Base-by-base conservation (phyloP, 2,113 vertebrate genomes). In the Leptocoma aspasia region DNA sequence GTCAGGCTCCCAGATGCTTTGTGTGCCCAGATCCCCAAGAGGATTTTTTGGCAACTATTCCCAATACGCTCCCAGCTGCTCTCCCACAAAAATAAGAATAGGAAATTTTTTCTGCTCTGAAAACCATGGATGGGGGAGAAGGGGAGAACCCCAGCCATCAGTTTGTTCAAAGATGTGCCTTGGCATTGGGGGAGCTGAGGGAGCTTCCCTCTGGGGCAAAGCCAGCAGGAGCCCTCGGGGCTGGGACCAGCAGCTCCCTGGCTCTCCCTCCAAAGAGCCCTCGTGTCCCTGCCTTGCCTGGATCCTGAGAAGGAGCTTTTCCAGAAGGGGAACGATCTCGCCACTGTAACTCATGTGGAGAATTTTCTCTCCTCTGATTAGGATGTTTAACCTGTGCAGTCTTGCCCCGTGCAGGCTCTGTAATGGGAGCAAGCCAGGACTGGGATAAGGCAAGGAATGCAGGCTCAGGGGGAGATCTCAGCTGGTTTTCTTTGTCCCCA, bases 261-360 rank as follows among this genome's bases (percentile, higher is more conserved):
- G 28, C 27, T 54, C 41, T 61, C 24, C 49, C 35, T 39, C 18
- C 39, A 47, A 9, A 72, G 22, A 63, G 4, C 13, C 66, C 35
- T 61, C 2, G 3, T 20, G 61, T 39, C 61, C 13, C 1, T 56
- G 21, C 26, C 42, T 70, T 0, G 0, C 21, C 19, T 37, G 60
- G 33, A 6, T 44, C n/a, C 49, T 75, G 44, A 1, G 3, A 84
- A 68, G 39, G 39, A 89, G 37, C 28, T 82, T 82, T 65, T 83
- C 45, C 85, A 86, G 75, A 61, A 90, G 28, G 24, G 33, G 13
- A 54, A 50, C 18, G 21, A 83, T 42, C 59, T 82, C 63, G 45
- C 15, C 65, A 42, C 52, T 68, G 37, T 21, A 86, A 60, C 45
- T 77, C n/a, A 14, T 13, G 44, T 65, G 75, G 44, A 82, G 71